Conservation (phyloP, 2,888 invertebrate genomes). For the Spodoptera littoralis region DNA sequence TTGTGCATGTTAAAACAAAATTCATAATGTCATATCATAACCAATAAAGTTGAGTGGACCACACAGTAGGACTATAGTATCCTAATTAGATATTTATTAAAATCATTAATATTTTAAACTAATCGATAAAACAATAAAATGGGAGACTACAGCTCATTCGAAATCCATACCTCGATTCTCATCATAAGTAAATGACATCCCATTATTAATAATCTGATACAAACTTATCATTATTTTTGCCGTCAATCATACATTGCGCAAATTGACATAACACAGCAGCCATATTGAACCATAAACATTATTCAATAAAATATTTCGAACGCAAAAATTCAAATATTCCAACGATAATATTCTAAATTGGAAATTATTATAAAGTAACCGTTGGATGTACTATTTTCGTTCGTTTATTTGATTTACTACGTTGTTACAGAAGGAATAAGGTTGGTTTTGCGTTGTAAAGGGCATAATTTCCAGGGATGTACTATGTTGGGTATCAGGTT, state of each 20-base stretch:
- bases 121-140: not conserved
- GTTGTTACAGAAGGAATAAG: not conserved
- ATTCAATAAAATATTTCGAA: constrained; percentile 42
- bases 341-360: constrained; percentile 58
- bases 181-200: not conserved
- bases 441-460: constrained; percentile 34
- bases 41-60: too few species aligned
- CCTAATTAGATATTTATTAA: too few species aligned
- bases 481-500: constrained; percentile 69
- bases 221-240: constrained; percentile 2
- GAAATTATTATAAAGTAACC: constrained; percentile 56
- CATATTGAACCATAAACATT: constrained; percentile 19
- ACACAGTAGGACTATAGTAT: too few species aligned
- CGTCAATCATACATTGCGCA: constrained; percentile 14
- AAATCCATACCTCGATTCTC: constrained; percentile 5
- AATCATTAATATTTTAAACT: too few species aligned
- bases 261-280: constrained; percentile 19
- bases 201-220: not conserved
- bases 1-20: too few species aligned
- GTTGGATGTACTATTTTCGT: constrained; percentile 44
- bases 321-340: constrained; percentile 50
- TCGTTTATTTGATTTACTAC: constrained; percentile 13
- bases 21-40: too few species aligned
- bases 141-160: not conserved
- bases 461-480: constrained; percentile 57